Conservation (phyloP, 2,113 vertebrate genomes). For the Puffinus mauretanicus region DNA sequence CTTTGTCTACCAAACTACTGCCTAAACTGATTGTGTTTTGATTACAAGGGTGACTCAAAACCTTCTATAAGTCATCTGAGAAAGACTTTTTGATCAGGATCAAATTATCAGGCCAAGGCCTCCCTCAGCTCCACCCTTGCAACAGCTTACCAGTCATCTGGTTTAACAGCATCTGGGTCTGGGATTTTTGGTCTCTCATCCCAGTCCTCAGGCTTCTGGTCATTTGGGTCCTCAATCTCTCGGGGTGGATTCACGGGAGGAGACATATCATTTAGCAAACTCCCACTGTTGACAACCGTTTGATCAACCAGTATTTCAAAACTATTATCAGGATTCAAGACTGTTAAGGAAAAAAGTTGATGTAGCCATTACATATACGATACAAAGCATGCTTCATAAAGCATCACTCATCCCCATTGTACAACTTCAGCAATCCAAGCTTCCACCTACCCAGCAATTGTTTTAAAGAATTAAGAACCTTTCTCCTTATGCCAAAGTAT, state of each 20-base stretch:
- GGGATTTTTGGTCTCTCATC: constrained; percentile 96
- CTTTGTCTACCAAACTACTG: neutral
- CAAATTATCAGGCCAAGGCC: neutral
- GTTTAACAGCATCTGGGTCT: constrained; percentile 91
- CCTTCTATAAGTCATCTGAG: neutral
- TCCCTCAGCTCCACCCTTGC: neutral
- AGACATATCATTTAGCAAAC: constrained; percentile 88
- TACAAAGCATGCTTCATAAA: neutral
- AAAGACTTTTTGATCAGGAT: neutral
- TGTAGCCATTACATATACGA: neutral
- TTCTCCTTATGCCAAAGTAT: neutral
- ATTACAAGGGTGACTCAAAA: neutral
- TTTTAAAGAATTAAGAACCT: neutral
- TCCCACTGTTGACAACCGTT: constrained; percentile 91
- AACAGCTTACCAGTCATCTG: constrained; percentile 90
- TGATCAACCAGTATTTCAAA: constrained; percentile 95
- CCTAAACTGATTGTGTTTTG: neutral
- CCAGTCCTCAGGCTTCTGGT: constrained; percentile 96
- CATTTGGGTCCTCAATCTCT: constrained; percentile 96
- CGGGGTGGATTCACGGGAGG: constrained; percentile 90
- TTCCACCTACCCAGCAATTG: neutral
- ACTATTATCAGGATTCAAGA: constrained; percentile 94
- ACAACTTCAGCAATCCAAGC: neutral
- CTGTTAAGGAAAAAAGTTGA: constrained; percentile 65
- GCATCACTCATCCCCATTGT: neutral